Evolutionary conservation across 2,888 invertebrate species (phyloP).

Genomic region (Eumacrocentrus americanus): DNA sequence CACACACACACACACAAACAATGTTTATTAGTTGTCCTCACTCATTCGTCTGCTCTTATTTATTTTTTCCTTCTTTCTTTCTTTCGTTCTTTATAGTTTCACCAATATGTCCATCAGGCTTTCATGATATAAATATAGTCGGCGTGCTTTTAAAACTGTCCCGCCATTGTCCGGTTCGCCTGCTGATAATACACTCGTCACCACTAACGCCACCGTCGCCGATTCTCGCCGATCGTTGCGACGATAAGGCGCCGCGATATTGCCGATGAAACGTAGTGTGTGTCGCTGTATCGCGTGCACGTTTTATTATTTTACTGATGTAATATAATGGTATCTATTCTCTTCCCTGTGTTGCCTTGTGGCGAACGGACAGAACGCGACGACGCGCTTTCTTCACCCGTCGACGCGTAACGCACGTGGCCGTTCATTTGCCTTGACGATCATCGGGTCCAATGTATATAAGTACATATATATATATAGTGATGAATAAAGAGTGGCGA

Average conservation of each 20-base stretch:
- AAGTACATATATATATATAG: too few species aligned
- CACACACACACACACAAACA: too few species aligned
- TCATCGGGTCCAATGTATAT: too few species aligned
- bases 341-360: background rate
- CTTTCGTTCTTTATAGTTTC: background rate
- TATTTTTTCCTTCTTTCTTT: too few species aligned
- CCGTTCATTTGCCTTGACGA: too few species aligned
- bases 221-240: constrained; percentile 24
- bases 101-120: background rate
- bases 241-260: constrained; percentile 30
- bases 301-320: too few species aligned
- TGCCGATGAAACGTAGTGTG: constrained; percentile 24
- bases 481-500: too few species aligned
- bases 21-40: background rate
- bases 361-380: too few species aligned
- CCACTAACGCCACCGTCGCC: constrained; percentile 28
- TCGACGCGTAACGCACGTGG: too few species aligned
- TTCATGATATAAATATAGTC: too few species aligned
- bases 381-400: too few species aligned
- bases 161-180: constrained; percentile 12
- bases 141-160: constrained; percentile 14
- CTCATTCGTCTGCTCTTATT: background rate
- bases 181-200: background rate
- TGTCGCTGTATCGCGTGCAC: constrained; percentile 22
- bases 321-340: background rate